phyloP scores from a whole-genome alignment of 1,140 invertebrate genomes.

The Oscheius sp. region DNA sequence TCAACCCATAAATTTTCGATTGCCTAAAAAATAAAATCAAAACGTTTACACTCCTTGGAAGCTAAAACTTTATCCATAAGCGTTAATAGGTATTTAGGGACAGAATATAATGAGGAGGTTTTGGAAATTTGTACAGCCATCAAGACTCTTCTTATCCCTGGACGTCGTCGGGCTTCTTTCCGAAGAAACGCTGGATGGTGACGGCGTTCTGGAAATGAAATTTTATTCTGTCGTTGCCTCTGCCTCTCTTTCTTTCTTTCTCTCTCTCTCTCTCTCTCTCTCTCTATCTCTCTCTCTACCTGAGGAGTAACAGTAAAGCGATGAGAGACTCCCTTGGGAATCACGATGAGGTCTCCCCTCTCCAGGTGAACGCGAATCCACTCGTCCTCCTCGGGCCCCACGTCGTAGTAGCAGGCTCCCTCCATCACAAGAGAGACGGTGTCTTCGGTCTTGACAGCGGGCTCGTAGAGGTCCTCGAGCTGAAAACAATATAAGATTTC shows the following conservation, averaged over 20 bases:
- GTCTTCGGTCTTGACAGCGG: conserved; percentile 38
- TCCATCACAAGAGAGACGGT: conserved; percentile 39
- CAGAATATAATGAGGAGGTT: no score
- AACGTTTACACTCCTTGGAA: no score
- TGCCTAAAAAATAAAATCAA: no score
- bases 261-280: conserved; percentile 9
- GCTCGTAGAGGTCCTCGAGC: conserved; percentile 55
- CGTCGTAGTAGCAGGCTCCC: conserved; percentile 42
- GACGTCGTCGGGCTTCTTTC: conserved; percentile 32
- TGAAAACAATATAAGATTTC: conserved; percentile 12
- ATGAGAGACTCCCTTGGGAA: conserved; percentile 52
- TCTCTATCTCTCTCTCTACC: conserved; percentile 30
- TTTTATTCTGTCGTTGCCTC: not conserved
- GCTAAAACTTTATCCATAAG: no score
- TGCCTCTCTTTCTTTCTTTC: no score
- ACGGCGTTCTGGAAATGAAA: conserved; percentile 49
- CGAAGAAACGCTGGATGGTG: conserved; percentile 51
- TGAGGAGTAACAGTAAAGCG: conserved; percentile 59
- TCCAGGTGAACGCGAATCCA: conserved; percentile 53
- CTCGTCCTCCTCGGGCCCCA: conserved; percentile 37
- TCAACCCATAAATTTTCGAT: no score
- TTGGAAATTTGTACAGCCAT: no score
- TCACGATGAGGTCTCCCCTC: conserved; percentile 56
- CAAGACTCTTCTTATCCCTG: no score
- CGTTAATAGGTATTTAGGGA: no score